These are phyloP conservation scores for Girardia tigrina DNA, from an alignment of 2,888 invertebrate genomes.

Conservation along the genomic window DNA sequence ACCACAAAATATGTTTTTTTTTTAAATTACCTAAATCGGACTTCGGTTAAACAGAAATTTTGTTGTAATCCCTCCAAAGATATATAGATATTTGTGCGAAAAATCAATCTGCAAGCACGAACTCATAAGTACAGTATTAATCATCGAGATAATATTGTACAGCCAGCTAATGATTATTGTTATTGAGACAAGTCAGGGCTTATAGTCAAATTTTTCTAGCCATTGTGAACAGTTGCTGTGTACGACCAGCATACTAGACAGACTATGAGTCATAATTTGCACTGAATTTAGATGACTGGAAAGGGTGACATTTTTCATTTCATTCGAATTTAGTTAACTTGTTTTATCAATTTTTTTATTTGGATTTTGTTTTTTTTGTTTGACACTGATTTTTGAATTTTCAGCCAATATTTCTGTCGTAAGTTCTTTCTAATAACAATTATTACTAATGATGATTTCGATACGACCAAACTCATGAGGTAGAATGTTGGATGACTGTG, in stretches of 20 bases:
- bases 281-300: not conserved
- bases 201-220: not conserved
- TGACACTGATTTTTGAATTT: no score
- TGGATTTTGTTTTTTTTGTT: no score
- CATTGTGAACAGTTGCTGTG: not conserved
- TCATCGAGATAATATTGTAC: not conserved
- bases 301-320: not conserved
- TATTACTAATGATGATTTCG: not conserved
- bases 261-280: not conserved
- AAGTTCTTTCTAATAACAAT: not conserved
- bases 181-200: not conserved
- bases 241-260: not conserved
- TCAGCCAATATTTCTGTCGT: not conserved
- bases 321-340: not conserved
- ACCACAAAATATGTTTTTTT: not conserved
- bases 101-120: not conserved
- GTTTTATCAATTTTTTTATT: not conserved
- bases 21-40: not conserved
- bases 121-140: not conserved
- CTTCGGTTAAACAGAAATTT: not conserved
- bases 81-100: not conserved
- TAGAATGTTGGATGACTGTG: not conserved
- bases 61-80: not conserved
- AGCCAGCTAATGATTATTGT: not conserved
- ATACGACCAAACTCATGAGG: not conserved